Conservation (phyloP, 2,888 invertebrate genomes). For the Phengaris arion region DNA sequence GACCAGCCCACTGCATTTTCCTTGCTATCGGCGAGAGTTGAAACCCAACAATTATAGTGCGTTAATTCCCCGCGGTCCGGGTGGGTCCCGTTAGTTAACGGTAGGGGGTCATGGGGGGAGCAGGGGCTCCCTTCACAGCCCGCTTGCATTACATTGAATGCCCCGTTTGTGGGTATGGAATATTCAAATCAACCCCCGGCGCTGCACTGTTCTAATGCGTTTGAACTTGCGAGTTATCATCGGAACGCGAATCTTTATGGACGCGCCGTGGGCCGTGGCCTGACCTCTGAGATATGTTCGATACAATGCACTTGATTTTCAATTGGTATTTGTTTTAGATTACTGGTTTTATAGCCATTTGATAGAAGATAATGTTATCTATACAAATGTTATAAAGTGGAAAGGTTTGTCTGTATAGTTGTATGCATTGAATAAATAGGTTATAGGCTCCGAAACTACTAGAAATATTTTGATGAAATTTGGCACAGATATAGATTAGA, state of each 20-base stretch:
- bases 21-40: background rate
- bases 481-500: no score
- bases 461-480: no score
- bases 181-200: constrained; percentile 6
- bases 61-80: background rate
- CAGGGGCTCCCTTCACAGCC: background rate
- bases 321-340: no score
- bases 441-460: no score
- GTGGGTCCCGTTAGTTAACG: constrained; percentile 17
- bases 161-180: constrained; percentile 21
- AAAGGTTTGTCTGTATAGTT: no score
- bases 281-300: background rate
- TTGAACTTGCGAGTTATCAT: constrained; percentile 15
- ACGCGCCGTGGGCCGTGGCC: background rate
- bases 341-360: no score
- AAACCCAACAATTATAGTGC: constrained; percentile 9
- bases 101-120: constrained; percentile 1
- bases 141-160: constrained; percentile 22
- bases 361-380: no score
- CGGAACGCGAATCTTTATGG: background rate
- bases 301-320: no score
- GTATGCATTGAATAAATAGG: no score
- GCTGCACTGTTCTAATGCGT: constrained; percentile 12
- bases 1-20: background rate
- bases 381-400: no score